Evolutionary conservation across 1,140 invertebrate genomes (phyloP).

Genomic region (Drosophila micromelanica): DNA sequence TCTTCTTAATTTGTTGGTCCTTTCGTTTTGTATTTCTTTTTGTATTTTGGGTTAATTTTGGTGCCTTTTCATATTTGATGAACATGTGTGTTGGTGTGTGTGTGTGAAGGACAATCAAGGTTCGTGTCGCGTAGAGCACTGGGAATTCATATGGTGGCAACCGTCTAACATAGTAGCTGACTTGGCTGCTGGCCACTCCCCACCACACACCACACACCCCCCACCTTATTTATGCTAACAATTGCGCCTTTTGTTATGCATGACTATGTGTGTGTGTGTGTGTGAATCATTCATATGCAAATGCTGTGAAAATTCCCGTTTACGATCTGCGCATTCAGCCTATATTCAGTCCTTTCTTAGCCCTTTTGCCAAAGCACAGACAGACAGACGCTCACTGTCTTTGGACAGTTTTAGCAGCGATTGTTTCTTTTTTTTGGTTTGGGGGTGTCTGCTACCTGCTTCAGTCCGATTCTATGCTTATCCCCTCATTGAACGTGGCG

Average conservation of each 20-base stretch:
- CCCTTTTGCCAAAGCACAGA: too few relatives aligned
- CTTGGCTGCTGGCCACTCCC: conserved; percentile 8
- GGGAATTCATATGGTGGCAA: conserved; percentile 25
- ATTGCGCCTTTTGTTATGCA: conserved; percentile 55
- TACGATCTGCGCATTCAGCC: conserved; percentile 41
- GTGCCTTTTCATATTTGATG: conserved; percentile 67
- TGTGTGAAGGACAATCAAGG: conserved; percentile 44
- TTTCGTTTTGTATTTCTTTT: conserved; percentile 30
- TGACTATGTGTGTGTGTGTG: conserved; percentile 36
- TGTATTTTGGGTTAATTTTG: conserved; percentile 52
- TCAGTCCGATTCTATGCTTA: too few relatives aligned
- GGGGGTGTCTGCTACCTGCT: too few relatives aligned
- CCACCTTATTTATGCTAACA: conserved; percentile 40
- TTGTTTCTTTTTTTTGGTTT: too few relatives aligned
- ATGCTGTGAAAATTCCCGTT: conserved; percentile 66
- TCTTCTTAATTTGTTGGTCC: conserved; percentile 8
- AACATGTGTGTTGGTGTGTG: conserved; percentile 23
- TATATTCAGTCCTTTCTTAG: background rate
- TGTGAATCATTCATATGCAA: conserved; percentile 74
- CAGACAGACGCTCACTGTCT: too few relatives aligned
- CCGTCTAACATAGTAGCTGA: conserved; percentile 1
- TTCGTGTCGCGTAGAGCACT: conserved; percentile 16
- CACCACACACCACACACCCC: too few relatives aligned
- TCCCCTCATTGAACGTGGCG: too few relatives aligned
- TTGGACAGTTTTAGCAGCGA: too few relatives aligned